A percentile compares a stretch with the other conserved stretches of the same genome.
Evolutionary conservation across 2,888 invertebrate species (phyloP).

Genomic region (Drosophila prostipennis): DNA sequence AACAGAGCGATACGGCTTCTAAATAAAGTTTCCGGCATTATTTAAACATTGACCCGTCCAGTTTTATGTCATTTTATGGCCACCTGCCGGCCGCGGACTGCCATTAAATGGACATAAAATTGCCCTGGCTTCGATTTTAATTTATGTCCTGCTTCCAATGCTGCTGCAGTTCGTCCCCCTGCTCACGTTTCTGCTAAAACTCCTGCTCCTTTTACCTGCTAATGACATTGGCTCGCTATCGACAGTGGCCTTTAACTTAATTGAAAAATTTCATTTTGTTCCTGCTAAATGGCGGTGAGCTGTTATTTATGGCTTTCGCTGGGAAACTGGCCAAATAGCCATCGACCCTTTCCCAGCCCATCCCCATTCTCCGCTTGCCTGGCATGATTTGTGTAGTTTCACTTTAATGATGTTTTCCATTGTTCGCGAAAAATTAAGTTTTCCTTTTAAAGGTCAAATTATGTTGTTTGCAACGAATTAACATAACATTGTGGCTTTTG

Average conservation of each 20-base stretch:
- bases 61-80: constrained; percentile 29
- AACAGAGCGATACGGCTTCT: not conserved
- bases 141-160: constrained; percentile 55
- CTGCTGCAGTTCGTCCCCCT: not conserved
- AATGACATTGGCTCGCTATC: constrained; percentile 61
- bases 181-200: not conserved
- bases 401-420: constrained; percentile 22
- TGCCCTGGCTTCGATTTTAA: constrained; percentile 60
- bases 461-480: not conserved
- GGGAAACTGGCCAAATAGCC: constrained; percentile 23
- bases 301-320: constrained; percentile 63
- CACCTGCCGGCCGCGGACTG: constrained; percentile 30
- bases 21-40: constrained; percentile 25
- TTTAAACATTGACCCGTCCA: constrained; percentile 40
- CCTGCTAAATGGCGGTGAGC: constrained; percentile 63
- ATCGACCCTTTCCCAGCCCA: not conserved
- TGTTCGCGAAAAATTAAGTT: constrained; percentile 2
- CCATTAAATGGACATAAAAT: constrained; percentile 63
- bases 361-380: not conserved
- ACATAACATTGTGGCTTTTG: not conserved
- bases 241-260: constrained; percentile 68
- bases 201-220: constrained; percentile 49
- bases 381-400: constrained; percentile 27
- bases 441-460: not conserved
- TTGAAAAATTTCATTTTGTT: constrained; percentile 72